phyloP scores from a whole-genome alignment of 1,140 invertebrate genomes.

The Theocolax elegans region DNA sequence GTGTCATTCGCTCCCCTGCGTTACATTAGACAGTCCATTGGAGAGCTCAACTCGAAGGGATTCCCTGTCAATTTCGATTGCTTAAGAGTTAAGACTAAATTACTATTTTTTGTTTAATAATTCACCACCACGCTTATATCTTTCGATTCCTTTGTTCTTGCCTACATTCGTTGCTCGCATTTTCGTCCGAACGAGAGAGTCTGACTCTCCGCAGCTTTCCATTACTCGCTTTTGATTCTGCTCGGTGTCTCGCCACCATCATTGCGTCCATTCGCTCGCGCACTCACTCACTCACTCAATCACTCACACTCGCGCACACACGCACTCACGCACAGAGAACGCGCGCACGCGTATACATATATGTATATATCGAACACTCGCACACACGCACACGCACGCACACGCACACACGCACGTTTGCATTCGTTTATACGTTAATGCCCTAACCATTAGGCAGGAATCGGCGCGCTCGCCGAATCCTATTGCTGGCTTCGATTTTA shows the following conservation, averaged over 20 bases:
- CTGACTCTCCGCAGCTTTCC: constrained; percentile 6
- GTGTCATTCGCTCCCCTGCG: constrained; percentile 40
- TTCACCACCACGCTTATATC: constrained; percentile 13
- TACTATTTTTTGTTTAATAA: constrained; percentile 18
- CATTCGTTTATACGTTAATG: constrained; percentile 56
- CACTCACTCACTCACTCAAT: constrained; percentile 34
- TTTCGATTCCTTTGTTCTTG: constrained; percentile 23
- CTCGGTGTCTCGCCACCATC: constrained; percentile 49
- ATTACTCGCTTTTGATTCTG: constrained; percentile 62
- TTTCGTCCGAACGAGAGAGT: no score
- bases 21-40: constrained; percentile 23
- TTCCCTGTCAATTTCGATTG: constrained; percentile 54
- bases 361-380: no score
- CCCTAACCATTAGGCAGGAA: constrained; percentile 66
- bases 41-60: constrained; percentile 48
- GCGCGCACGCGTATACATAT: no score
- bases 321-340: no score
- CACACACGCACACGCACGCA: constrained; percentile 11
- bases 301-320: constrained; percentile 37
- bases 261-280: constrained; percentile 17
- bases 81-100: constrained; percentile 35
- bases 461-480: constrained; percentile 60
- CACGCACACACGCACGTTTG: no score
- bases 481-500: constrained; percentile 62
- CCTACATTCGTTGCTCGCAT: constrained; percentile 5